These are phyloP conservation scores for Psephotus haematonotus DNA, from an alignment of 2,113 vertebrate genomes.

Conservation along the genomic window DNA sequence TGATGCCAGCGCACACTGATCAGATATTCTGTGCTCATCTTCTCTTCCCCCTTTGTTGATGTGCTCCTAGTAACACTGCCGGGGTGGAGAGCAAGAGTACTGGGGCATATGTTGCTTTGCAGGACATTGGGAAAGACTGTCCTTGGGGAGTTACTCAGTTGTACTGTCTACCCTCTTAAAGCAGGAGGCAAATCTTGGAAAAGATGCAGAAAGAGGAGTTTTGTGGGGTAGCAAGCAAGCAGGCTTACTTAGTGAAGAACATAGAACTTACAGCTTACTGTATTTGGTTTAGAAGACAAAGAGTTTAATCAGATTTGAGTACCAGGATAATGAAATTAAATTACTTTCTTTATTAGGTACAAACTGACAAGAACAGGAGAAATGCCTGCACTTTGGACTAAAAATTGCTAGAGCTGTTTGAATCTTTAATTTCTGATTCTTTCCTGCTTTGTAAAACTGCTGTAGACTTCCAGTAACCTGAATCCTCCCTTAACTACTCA, in stretches of 20 bases:
- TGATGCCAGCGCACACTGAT: not conserved
- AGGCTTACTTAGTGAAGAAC: not conserved
- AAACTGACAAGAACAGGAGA: not conserved
- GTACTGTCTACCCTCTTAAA: not conserved
- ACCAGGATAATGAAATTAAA: not conserved
- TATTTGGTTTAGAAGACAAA: not conserved
- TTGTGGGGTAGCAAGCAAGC: not conserved
- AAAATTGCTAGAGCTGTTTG: not conserved
- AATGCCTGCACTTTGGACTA: not conserved
- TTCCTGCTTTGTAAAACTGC: not conserved
- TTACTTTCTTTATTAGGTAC: not conserved
- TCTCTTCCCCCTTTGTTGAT: not conserved
- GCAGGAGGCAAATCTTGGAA: not conserved
- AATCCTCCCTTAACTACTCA: not conserved
- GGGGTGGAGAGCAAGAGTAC: not conserved
- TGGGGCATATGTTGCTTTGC: not conserved
- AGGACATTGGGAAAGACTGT: not conserved
- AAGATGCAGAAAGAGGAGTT: not conserved
- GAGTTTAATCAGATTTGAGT: not conserved
- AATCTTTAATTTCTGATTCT: not conserved
- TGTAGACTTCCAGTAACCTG: not conserved
- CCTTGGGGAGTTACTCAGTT: not conserved
- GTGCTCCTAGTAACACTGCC: not conserved
- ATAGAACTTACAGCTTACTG: not conserved
- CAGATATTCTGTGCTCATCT: not conserved